A percentile compares a stretch with the other conserved stretches of the same genome.
These are phyloP conservation scores for Eremophila alpestris DNA, from an alignment of 2,797 vertebrate species.

Conservation along the genomic window DNA sequence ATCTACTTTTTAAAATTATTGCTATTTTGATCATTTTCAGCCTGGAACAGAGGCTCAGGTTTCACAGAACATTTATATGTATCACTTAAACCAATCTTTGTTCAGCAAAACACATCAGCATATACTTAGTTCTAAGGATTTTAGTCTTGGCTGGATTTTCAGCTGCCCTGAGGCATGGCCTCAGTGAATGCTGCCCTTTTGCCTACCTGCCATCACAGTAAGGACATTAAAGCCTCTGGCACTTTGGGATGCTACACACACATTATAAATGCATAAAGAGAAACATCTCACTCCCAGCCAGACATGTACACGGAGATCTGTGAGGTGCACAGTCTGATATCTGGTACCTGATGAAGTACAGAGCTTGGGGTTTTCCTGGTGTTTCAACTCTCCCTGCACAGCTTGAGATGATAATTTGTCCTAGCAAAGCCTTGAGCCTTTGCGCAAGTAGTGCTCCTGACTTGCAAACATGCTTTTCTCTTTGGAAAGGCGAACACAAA, in stretches of 20 bases:
- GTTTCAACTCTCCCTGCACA: background rate
- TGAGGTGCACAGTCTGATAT: background rate
- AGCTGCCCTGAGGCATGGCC: background rate
- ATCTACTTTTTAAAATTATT: background rate
- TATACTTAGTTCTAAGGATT: background rate
- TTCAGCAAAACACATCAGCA: background rate
- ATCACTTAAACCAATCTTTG: background rate
- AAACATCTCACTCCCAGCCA: background rate
- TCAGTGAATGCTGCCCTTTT: background rate
- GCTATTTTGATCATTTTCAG: background rate
- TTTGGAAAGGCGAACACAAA: background rate
- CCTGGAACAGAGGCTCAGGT: background rate
- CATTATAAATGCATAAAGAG: background rate
- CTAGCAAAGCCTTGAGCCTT: background rate
- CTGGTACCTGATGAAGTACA: background rate
- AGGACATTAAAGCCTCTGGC: background rate
- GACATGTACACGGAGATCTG: accelerated
- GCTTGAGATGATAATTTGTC: background rate
- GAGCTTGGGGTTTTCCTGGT: background rate
- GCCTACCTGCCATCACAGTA: background rate
- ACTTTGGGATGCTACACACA: background rate
- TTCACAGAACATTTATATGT: background rate
- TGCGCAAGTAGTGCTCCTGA: background rate
- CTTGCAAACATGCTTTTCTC: background rate
- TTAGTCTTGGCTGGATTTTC: background rate